A percentile compares a stretch with the other conserved stretches of the same genome.
Evolutionary conservation across 2,797 vertebrate species (phyloP).

Genomic region (Atherinosoma microstoma): DNA sequence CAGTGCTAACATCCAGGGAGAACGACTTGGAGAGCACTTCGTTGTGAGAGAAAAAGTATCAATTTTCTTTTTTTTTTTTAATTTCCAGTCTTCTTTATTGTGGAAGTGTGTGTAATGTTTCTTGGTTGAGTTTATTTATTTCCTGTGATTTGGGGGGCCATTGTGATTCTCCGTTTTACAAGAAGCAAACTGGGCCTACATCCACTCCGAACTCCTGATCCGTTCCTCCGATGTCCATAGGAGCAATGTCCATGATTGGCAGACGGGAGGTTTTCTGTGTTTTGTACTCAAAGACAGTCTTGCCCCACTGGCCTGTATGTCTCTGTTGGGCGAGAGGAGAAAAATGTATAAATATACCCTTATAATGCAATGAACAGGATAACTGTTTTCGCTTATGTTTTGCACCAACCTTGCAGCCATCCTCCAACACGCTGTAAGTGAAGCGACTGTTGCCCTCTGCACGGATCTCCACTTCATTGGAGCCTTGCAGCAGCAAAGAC

Average conservation of each 20-base stretch:
- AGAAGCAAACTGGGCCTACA: slow-evolving; percentile 97
- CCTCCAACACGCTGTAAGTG: slow-evolving; percentile 93
- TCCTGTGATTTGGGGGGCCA: slow-evolving; percentile 80
- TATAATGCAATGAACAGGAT: background rate
- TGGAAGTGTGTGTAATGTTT: slow-evolving; percentile 83
- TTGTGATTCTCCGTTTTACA: slow-evolving; percentile 89
- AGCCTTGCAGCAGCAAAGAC: slow-evolving; percentile 93
- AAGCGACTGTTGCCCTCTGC: slow-evolving; percentile 98
- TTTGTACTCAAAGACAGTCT: slow-evolving; percentile 98
- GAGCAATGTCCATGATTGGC: slow-evolving; percentile 97
- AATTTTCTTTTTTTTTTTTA: slow-evolving; percentile 81
- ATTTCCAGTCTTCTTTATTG: slow-evolving; percentile 86
- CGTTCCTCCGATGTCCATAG: slow-evolving; percentile 96
- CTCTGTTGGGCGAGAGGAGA: slow-evolving; percentile 82
- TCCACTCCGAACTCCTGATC: slow-evolving; percentile 98
- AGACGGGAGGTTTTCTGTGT: slow-evolving; percentile 98
- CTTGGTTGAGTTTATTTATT: slow-evolving; percentile 83
- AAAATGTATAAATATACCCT: slow-evolving; percentile 16
- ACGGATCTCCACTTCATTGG: slow-evolving; percentile 96
- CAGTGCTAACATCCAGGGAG: slow-evolving; percentile 92
- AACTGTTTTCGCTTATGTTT: background rate
- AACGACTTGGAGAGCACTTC: slow-evolving; percentile 88
- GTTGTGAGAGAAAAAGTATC: slow-evolving; percentile 82
- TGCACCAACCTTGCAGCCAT: slow-evolving; percentile 92
- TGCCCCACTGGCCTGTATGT: slow-evolving; percentile 96